A percentile compares a stretch with the other conserved stretches of the same genome.
These are phyloP conservation scores for Paracanthobrama guichenoti DNA, from an alignment of 2,113 vertebrate species.

Conservation along the genomic window DNA sequence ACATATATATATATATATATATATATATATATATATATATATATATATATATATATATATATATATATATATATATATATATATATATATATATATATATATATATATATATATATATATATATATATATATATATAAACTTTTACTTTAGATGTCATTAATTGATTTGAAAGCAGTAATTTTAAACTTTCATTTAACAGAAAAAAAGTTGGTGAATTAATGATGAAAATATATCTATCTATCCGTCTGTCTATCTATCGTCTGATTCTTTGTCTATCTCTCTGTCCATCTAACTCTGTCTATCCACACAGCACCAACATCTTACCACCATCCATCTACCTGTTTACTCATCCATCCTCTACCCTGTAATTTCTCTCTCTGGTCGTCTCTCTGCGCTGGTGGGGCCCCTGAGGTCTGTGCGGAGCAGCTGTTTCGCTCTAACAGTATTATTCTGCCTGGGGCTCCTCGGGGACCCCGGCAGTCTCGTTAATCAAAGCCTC, in stretches of 20 bases:
- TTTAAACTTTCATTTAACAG: no score
- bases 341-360: constrained; percentile 39
- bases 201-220: no score
- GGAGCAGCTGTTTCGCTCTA: constrained; percentile 69
- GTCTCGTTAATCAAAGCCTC: constrained; percentile 81
- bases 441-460: constrained; percentile 73
- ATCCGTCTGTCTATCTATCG: neutral
- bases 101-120: no score
- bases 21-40: no score
- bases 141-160: no score
- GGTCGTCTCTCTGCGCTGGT: constrained; percentile 31
- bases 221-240: neutral
- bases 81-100: no score
- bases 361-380: constrained; percentile 39
- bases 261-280: neutral
- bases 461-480: constrained; percentile 75
- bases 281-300: neutral
- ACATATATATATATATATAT: no score
- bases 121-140: no score
- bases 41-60: no score
- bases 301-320: neutral
- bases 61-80: no score
- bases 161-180: no score
- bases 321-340: constrained; percentile 27
- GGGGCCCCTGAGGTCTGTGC: constrained; percentile 52